A percentile compares a stretch with the other conserved stretches of the same genome.
phyloP scores from a whole-genome alignment of 2,797 vertebrate genomes.

The Neopelma chrysocephalum region DNA sequence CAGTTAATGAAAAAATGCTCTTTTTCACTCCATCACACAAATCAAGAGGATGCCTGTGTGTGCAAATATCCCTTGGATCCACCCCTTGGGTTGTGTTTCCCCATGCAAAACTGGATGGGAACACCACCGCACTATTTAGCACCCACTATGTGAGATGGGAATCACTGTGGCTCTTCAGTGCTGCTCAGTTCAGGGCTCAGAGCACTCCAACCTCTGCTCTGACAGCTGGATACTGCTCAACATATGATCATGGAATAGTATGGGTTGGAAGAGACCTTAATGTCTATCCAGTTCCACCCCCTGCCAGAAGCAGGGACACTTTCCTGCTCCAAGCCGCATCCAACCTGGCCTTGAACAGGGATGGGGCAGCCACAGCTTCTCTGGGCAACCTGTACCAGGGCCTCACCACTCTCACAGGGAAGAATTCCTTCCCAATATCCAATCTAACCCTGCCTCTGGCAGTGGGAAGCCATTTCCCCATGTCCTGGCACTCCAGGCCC shows the following conservation, averaged over 20 bases:
- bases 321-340: accelerated
- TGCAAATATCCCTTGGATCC: not conserved
- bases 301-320: no score
- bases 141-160: accelerated
- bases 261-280: not conserved
- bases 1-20: not conserved
- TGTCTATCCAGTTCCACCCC: not conserved
- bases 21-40: not conserved
- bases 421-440: not conserved
- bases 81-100: not conserved
- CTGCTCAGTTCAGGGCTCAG: not conserved
- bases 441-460: accelerated
- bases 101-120: accelerated
- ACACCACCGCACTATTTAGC: not conserved
- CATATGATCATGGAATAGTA: not conserved
- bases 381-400: not conserved
- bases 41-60: not conserved
- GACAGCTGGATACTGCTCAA: not conserved
- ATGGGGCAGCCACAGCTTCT: not conserved
- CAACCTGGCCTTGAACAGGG: not conserved
- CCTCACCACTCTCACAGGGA: accelerated
- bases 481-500: not conserved
- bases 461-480: not conserved
- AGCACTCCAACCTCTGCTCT: not conserved
- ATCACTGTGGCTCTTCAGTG: not conserved